phyloP scores from a whole-genome alignment of 2,888 invertebrate species.

The Orthosia incerta region DNA sequence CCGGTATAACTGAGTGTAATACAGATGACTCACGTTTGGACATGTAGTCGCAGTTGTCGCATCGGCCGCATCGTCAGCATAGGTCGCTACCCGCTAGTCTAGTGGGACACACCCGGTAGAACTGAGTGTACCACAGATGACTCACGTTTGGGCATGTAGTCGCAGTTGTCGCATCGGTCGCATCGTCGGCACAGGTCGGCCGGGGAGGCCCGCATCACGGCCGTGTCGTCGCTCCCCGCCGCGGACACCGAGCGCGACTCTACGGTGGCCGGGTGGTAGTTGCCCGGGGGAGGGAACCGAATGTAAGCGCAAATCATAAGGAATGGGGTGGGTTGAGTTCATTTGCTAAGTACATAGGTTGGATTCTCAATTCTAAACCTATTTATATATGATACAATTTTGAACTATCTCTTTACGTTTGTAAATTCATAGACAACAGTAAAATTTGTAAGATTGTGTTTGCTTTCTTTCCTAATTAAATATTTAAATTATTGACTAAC shows the following conservation, averaged over 20 bases:
- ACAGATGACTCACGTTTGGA: too few relatives aligned
- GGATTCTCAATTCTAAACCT: too few relatives aligned
- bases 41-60: too few relatives aligned
- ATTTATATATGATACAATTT: too few relatives aligned
- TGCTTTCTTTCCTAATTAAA: too few relatives aligned
- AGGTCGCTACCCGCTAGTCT: neutral
- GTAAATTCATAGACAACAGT: too few relatives aligned
- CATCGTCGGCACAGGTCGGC: constrained; percentile 66
- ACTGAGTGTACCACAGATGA: neutral
- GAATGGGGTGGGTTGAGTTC: neutral
- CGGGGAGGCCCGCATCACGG: constrained; percentile 76
- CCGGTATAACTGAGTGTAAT: too few relatives aligned
- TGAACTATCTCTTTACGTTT: too few relatives aligned
- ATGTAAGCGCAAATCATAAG: constrained; percentile 30
- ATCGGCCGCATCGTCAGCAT: constrained; percentile 71
- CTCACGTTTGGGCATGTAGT: constrained; percentile 58
- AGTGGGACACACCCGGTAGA: neutral
- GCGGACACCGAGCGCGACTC: constrained; percentile 72
- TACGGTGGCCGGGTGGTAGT: constrained; percentile 50
- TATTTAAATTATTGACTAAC: too few relatives aligned
- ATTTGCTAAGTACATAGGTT: neutral
- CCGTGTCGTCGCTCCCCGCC: constrained; percentile 80
- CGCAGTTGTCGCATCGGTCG: constrained; percentile 72
- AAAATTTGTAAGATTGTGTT: too few relatives aligned
- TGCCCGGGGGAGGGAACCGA: neutral